Base-by-base conservation (phyloP, 1,140 invertebrate genomes). In the Drosophila bipectinata region DNA sequence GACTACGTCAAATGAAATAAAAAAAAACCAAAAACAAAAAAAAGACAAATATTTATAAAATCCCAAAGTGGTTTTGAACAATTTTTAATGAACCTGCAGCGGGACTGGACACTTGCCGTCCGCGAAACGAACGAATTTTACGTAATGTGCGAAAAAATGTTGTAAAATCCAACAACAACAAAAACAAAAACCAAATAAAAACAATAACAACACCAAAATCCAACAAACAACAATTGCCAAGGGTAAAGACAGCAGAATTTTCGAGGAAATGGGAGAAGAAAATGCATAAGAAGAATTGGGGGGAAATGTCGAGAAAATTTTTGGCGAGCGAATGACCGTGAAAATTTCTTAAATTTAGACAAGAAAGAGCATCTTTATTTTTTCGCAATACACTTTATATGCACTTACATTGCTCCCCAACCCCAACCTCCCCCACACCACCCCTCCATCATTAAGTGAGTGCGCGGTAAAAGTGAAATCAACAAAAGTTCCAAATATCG, bases 291-390 rank as follows among this genome's bases (percentile, higher is more conserved):
- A 58, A 51, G 52, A 71, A 76, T 28, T 60, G 41, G 54, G 34
- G 67, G 34, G 67, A 62, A 76, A 60, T 58, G 54, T 68, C 76
- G 80, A 83, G 67, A 61, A 67, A 48, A 69, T 39, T 77, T 82
- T 74, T 37, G 15, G 41, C n/a, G 14, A 44, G 68, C 49, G 28
- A 18, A 58, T 67, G 80, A 84, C 80, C 80, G 72, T 85, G 80
- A 84, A 84, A 61, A 77, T 59, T 68, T 68, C 60, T 84, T 84
- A 84, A 85, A 72, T 80, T 85, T 84, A 84, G 80, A 72, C 51
- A 68, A 68, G 26, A 68, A 1, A 10, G 14, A 37, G 34, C 4
- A 12, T 37, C 10, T 37, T 4, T 37, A 18, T 12, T 10, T 10
- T 10, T 37, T 10, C 9, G 32, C 2, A 10, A 34, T 10, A 34